Evolutionary conservation across 2,888 invertebrate species (phyloP), one percentile per base, ranked within the genome.

Genomic region (Alviniconcha strummeri): DNA sequence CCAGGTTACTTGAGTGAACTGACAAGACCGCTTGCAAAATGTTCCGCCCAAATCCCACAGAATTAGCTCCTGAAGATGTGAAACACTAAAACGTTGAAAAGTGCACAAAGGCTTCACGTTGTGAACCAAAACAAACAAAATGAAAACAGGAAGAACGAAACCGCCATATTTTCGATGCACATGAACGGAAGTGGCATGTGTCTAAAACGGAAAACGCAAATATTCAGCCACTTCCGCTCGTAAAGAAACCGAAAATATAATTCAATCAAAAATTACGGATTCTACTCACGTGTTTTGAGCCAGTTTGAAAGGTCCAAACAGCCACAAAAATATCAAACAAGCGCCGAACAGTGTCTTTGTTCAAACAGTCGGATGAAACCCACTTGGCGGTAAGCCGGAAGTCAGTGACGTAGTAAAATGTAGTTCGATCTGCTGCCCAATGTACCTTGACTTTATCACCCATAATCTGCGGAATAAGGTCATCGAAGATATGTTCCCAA

Each of bases 111-210:
- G 36, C 60, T 60, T 13, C 60, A 60, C 9, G 60, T 60, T 60
- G 60, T 60, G 60, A 60, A 60, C 60, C 0, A 60, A 8, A 60
- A 60, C 60, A 60, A 60, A 60, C 60, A 4, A 60, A 60, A 60
- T 13, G 55, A 17, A 55, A 60, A 74, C 60, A 60, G 75, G 64
- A 64, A 81, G 60, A 56, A 72, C 52, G 56, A n/a, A 3, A 69
- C 85, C 84, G 84, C 82, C 84, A 85, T 85, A 19, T 75, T 80
- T 36, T 75, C 13, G 15, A 36, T 5, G 36, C 67, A 60, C 36
- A 75, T 57, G 75, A 86, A 85, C 89, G 89, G 89, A 89, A 89
- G 89, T 89, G 81, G 87, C 88, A 86, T 85, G 86, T 86, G 85
- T 82, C 84, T 82, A 86, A 85, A 88, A 86, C 87, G 88, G 87